Evolutionary conservation across 2,888 invertebrate species (phyloP).

Genomic region (Melanchra persicariae): DNA sequence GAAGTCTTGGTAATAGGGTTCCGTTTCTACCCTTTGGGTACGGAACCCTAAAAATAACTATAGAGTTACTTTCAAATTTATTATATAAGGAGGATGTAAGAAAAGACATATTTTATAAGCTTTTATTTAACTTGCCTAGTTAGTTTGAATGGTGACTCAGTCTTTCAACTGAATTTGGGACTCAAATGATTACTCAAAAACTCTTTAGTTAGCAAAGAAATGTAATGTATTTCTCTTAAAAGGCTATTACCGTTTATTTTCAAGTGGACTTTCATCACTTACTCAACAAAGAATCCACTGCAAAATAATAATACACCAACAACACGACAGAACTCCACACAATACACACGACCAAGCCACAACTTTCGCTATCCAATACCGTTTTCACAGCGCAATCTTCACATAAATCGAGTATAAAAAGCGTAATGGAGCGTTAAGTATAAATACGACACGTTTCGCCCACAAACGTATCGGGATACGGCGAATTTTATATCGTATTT

Average conservation of each 20-base stretch:
- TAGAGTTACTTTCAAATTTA: too few species aligned
- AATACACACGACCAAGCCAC: conserved; percentile 38
- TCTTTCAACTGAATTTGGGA: too few species aligned
- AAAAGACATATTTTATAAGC: too few species aligned
- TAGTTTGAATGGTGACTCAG: too few species aligned
- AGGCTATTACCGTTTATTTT: neutral
- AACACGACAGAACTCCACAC: conserved; percentile 25
- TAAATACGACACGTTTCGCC: conserved; percentile 60
- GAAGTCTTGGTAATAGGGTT: too few species aligned
- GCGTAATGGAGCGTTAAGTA: conserved; percentile 65
- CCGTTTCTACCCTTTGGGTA: too few species aligned
- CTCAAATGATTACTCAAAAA: neutral
- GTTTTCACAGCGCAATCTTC: conserved; percentile 63
- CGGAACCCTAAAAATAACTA: too few species aligned
- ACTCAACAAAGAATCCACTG: conserved; percentile 4
- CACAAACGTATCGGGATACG: conserved; percentile 52
- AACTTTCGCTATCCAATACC: conserved; percentile 61
- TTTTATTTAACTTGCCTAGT: too few species aligned
- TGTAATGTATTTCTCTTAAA: neutral
- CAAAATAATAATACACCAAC: conserved; percentile 29
- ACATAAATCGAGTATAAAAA: conserved; percentile 68
- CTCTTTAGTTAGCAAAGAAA: too few species aligned
- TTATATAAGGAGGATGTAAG: too few species aligned
- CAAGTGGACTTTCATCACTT: neutral
- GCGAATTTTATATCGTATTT: conserved; percentile 57